Base-by-base conservation (phyloP, 35 echinoderm and acorn worm species). In the Lytechinus pictus region DNA sequence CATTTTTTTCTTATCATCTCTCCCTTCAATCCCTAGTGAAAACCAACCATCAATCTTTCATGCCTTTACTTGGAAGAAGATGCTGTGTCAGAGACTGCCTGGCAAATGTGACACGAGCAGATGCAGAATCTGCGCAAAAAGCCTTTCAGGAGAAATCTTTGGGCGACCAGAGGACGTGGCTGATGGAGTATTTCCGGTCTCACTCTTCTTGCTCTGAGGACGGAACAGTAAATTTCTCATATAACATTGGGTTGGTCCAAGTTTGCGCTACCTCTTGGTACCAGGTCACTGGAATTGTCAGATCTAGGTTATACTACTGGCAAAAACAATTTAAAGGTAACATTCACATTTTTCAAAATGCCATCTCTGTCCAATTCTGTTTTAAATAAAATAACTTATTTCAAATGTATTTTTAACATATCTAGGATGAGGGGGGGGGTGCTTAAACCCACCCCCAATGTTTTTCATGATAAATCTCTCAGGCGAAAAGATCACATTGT, bases 311-410 rank as follows among this genome's bases (percentile, higher is more conserved):
- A 11, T 87, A 87, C 86, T 6, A 87, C 86, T 87, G 86, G 86
- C 86, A 87, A 87, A 87, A 87, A 44, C 86, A 13, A 13, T 87
- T 87, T 13, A 87, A 24, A 87, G 86, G 86, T 87, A 24, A 87
- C 13, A 13, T 27, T 57, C 1, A 87, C 14, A 87, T 21, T 87
- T 87, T n/a, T n/a, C n/a, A n/a, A n/a, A n/a, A n/a, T n/a, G n/a
- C n/a, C n/a, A n/a, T n/a, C n/a, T n/a, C n/a, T n/a, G n/a, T n/a
- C n/a, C n/a, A n/a, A n/a, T n/a, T n/a, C n/a, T n/a, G n/a, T n/a
- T n/a, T n/a, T n/a, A n/a, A n/a, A n/a, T n/a, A n/a, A n/a, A n/a
- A n/a, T n/a, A n/a, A n/a, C n/a, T n/a, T n/a, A n/a, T n/a, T n/a
- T n/a, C n/a, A n/a, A n/a, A n/a, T n/a, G n/a, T n/a, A n/a, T n/a